Evolutionary conservation across 2,888 invertebrate species (phyloP), one percentile per base, ranked within the genome.

Genomic region (Andrena camellia): DNA sequence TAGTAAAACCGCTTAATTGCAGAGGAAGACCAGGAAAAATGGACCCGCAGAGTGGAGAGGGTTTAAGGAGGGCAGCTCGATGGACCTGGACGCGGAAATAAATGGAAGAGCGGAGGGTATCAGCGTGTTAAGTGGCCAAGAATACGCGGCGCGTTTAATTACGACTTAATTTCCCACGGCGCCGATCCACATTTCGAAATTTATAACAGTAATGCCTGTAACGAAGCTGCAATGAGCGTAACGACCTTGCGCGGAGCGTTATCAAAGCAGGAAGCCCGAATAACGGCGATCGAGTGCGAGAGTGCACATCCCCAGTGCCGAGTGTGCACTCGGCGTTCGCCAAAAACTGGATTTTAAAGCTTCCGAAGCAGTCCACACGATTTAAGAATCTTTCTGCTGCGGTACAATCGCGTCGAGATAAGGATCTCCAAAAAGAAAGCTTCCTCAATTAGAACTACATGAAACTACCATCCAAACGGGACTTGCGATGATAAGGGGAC

Each of bases 201-300:
- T 73, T 77, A 82, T 69, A 82, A 83, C 73, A 70, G 82, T 71
- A 69, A 83, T 68, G 73, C 33, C 54, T 67, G 69, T 68, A 81
- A 78, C 73, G 60, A 85, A 80, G 77, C 72, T 79, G 84, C 86
- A 84, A 84, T 86, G 75, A 86, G 77, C 86, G 82, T 80, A 82
- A 86, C 82, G 78, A 84, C 78, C 76, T 86, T 80, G 80, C 64
- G 64, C 64, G 2, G 69, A 42, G 64, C 63, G 67, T 74, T 86
- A 84, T 84, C 78, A 74, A 71, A 86, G 57, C 79, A 78, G 85
- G 81, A 83, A 83, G 69, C 71, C 29, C 42, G 68, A 69, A 66
- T 83, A 85, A 78, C 73, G 60, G 70, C 68, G 71, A 77, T 52
- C 75, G 42, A 66, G 48, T 26, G 50, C 59, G 64, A 64, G 13